Conservation (phyloP, 2,888 invertebrate species). For the Lochmaea capreae region DNA sequence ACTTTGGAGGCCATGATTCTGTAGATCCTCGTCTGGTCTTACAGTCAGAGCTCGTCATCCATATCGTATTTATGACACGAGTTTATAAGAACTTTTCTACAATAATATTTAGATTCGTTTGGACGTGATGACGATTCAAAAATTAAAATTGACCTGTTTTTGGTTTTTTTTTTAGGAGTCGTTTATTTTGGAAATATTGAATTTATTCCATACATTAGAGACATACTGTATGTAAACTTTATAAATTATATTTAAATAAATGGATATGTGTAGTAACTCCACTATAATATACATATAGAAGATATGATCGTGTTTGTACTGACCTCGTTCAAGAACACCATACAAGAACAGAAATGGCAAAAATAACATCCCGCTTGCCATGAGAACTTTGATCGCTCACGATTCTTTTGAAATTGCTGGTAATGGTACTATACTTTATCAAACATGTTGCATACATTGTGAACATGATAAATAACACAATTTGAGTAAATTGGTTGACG, state of each 20-base stretch:
- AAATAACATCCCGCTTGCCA: conserved; percentile 26
- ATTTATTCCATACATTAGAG: too few relatives aligned
- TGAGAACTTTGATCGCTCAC: conserved; percentile 26
- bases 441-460: conserved; percentile 6
- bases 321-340: conserved; percentile 19
- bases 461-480: conserved; percentile 14
- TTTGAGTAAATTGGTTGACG: not conserved
- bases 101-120: too few relatives aligned
- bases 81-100: too few relatives aligned
- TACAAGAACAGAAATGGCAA: conserved; percentile 16
- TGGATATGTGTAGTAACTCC: conserved; percentile 14
- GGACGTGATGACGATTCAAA: too few relatives aligned
- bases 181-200: too few relatives aligned
- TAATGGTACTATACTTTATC: conserved; percentile 9
- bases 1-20: too few relatives aligned
- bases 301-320: conserved; percentile 18
- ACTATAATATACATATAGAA: conserved; percentile 15
- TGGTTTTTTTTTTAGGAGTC: too few relatives aligned
- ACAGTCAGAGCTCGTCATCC: too few relatives aligned
- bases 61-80: too few relatives aligned
- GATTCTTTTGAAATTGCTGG: conserved; percentile 20
- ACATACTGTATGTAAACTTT: too few relatives aligned
- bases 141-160: too few relatives aligned
- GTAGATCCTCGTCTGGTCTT: too few relatives aligned
- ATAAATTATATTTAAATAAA: not conserved